Percentiles rank a stretch among this genome's conserved stretches.
Evolutionary conservation across 2,888 invertebrate species (phyloP).

Genomic region (Crepidodera aurea): DNA sequence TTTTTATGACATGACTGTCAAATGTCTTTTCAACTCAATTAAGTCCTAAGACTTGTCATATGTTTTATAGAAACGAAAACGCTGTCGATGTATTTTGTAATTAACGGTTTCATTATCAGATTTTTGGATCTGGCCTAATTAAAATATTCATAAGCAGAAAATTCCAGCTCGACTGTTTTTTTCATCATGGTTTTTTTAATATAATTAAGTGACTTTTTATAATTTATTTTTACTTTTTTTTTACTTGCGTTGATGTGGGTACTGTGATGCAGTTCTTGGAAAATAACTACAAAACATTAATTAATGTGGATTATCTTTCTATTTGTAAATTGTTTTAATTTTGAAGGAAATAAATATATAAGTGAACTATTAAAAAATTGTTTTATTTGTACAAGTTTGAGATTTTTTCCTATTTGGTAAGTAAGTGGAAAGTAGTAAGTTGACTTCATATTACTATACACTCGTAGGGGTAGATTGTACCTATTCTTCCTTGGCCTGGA

Average conservation of each 20-base stretch:
- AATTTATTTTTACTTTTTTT: slow-evolving; percentile 40
- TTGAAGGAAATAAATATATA: slow-evolving; percentile 59
- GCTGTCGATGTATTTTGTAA: too few relatives aligned
- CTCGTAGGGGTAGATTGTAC: slow-evolving; percentile 69
- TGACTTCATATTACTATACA: slow-evolving; percentile 71
- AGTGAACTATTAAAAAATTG: slow-evolving; percentile 47
- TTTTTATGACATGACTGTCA: too few relatives aligned
- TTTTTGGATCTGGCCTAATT: not conserved
- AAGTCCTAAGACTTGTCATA: too few relatives aligned
- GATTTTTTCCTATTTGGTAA: slow-evolving; percentile 24
- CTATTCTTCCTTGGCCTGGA: slow-evolving; percentile 59
- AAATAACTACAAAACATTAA: slow-evolving; percentile 52
- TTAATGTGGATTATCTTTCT: slow-evolving; percentile 61
- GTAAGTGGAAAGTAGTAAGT: slow-evolving; percentile 11
- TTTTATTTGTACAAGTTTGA: slow-evolving; percentile 38
- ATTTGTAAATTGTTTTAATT: slow-evolving; percentile 62
- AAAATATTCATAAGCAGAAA: not conserved
- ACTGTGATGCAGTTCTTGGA: slow-evolving; percentile 61
- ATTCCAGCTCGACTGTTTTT: slow-evolving; percentile 16
- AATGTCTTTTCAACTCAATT: too few relatives aligned
- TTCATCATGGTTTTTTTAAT: slow-evolving; percentile 21
- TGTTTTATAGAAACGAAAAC: too few relatives aligned
- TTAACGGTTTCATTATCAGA: not conserved
- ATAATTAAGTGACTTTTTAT: slow-evolving; percentile 24
- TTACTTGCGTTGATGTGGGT: slow-evolving; percentile 56